phyloP scores from a whole-genome alignment of 1,140 invertebrate species.

The Rhysida immarginata region DNA sequence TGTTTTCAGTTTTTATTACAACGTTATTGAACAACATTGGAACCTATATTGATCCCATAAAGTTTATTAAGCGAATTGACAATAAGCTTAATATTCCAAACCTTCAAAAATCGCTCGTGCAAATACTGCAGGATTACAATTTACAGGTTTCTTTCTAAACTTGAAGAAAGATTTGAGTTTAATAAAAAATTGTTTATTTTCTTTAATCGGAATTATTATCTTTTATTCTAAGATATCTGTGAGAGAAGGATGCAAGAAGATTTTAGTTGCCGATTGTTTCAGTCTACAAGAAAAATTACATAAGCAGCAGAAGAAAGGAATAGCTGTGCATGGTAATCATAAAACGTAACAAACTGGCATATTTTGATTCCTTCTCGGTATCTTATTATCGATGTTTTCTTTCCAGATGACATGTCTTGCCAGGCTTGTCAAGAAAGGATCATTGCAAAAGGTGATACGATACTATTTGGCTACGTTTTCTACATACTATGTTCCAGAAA shows the following conservation, averaged over 20 bases:
- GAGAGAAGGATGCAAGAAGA: slow-evolving; percentile 74
- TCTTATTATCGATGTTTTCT: slow-evolving; percentile 12
- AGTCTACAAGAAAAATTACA: slow-evolving; percentile 70
- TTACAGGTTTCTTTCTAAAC: slow-evolving; percentile 57
- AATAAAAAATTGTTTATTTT: no score
- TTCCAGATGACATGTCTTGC: slow-evolving; percentile 54
- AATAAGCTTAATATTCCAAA: slow-evolving; percentile 70
- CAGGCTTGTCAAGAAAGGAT: slow-evolving; percentile 55
- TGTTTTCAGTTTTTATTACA: slow-evolving; percentile 49
- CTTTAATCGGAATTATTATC: no score
- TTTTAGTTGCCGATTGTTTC: slow-evolving; percentile 75
- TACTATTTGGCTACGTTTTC: no score
- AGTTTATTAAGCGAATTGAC: slow-evolving; percentile 70
- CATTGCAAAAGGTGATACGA: slow-evolving; percentile 47
- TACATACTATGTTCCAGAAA: no score
- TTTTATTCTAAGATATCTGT: slow-evolving; percentile 59
- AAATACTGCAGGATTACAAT: slow-evolving; percentile 91
- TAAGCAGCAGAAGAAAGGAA: slow-evolving; percentile 54
- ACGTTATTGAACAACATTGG: slow-evolving; percentile 62
- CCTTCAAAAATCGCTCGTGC: slow-evolving; percentile 74
- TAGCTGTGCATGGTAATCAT: slow-evolving; percentile 42
- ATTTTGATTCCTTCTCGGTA: not conserved
- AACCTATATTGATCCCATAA: slow-evolving; percentile 78
- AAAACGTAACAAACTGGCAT: not conserved
- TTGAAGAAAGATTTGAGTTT: slow-evolving; percentile 83